phyloP scores from a whole-genome alignment of 2,888 invertebrate species.

The Lottia scabra region DNA sequence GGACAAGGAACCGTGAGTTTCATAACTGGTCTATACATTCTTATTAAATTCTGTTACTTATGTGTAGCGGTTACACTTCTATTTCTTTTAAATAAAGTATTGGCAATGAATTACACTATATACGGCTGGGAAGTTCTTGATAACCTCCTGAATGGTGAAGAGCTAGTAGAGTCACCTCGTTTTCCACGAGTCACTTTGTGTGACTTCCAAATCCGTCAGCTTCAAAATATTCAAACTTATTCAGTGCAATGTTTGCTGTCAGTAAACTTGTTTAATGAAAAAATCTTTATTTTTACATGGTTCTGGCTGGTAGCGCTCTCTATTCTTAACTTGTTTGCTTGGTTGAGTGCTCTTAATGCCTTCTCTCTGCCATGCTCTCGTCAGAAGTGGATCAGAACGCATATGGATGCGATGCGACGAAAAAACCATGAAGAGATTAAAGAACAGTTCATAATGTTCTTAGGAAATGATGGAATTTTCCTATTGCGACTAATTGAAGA shows the following conservation, averaged over 20 bases:
- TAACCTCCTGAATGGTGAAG: conserved; percentile 14
- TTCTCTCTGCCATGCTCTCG: conserved; percentile 19
- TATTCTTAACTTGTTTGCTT: conserved; percentile 21
- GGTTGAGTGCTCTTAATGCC: conserved; percentile 21
- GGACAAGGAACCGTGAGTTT: conserved; percentile 27
- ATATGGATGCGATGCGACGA: conserved; percentile 10
- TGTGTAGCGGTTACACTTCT: conserved; percentile 24
- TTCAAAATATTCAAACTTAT: conserved; percentile 17
- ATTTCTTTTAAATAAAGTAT: conserved; percentile 26
- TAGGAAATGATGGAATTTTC: conserved; percentile 26
- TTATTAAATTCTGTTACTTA: conserved; percentile 28
- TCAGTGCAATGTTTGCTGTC: conserved; percentile 23
- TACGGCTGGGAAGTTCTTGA: conserved; percentile 33
- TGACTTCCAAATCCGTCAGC: conserved; percentile 27
- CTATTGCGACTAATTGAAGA: conserved; percentile 26
- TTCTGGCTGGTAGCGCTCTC: conserved; percentile 23
- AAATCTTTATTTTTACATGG: conserved; percentile 26
- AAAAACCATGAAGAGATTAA: background rate
- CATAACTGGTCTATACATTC: conserved; percentile 26
- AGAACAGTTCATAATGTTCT: conserved; percentile 21
- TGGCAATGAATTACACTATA: conserved; percentile 25
- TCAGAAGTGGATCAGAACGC: conserved; percentile 14
- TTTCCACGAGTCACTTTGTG: conserved; percentile 31
- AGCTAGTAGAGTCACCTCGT: conserved; percentile 19
- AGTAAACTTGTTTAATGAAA: conserved; percentile 28